Evolutionary conservation across 23 tunicate species (phyloP).

Genomic region (Clavelina lepadiformis): DNA sequence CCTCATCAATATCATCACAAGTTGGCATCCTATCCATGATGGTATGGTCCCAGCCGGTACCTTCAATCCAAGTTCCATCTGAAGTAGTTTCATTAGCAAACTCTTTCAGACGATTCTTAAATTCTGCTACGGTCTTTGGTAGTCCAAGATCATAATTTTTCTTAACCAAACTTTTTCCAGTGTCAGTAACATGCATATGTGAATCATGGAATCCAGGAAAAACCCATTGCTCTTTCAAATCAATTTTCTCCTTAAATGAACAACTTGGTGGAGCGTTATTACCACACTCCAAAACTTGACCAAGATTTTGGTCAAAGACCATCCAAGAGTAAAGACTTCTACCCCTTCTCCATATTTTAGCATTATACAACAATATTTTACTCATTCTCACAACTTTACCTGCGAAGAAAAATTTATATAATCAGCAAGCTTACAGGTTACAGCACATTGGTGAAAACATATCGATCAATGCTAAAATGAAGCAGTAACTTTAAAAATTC

Average conservation of each 20-base stretch:
- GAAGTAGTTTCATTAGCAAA: background rate
- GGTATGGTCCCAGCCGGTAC: slow-evolving; percentile 53
- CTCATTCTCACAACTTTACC: slow-evolving; percentile 3
- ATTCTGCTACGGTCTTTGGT: slow-evolving; percentile 41
- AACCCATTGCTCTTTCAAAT: slow-evolving; percentile 58
- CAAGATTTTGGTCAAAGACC: slow-evolving; percentile 35
- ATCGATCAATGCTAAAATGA: too few relatives aligned
- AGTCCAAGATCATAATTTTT: slow-evolving; percentile 15
- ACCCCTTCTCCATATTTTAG: slow-evolving; percentile 42
- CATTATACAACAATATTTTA: slow-evolving; percentile 37
- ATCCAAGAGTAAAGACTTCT: slow-evolving; percentile 57
- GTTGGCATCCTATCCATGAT: slow-evolving; percentile 63
- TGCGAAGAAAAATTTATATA: too few relatives aligned
- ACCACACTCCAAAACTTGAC: slow-evolving; percentile 47
- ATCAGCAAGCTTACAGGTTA: too few relatives aligned
- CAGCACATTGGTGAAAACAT: too few relatives aligned
- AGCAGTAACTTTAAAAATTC: too few relatives aligned
- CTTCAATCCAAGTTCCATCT: slow-evolving; percentile 38
- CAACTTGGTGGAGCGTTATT: slow-evolving; percentile 9
- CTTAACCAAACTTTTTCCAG: slow-evolving; percentile 17
- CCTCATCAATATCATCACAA: slow-evolving; percentile 48
- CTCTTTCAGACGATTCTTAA: slow-evolving; percentile 29
- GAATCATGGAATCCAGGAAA: slow-evolving; percentile 93
- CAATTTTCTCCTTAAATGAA: slow-evolving; percentile 7
- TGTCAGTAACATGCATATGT: slow-evolving; percentile 47